A percentile compares a stretch with the other conserved stretches of the same genome.
Conservation (phyloP, 2,113 vertebrate species). For the Dunckerocampus dactyliophorus region DNA sequence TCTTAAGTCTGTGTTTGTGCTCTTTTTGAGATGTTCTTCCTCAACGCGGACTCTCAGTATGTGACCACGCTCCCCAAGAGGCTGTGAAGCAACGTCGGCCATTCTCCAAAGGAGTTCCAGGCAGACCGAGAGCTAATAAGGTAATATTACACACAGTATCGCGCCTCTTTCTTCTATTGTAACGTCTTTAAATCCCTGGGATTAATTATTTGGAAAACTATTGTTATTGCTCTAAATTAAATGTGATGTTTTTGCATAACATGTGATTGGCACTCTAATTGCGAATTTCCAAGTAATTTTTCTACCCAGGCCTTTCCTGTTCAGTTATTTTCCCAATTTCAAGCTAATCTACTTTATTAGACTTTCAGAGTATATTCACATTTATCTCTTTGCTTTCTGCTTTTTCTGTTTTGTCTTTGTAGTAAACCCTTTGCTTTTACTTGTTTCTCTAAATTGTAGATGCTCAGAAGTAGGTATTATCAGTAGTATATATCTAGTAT, state of each 20-base stretch:
- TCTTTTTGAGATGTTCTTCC: slow-evolving; percentile 10
- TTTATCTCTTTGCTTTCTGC: neutral
- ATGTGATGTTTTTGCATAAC: neutral
- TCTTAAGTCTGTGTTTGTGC: neutral
- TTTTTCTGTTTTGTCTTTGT: too few species aligned
- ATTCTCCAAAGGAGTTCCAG: slow-evolving; percentile 34
- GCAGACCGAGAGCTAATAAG: slow-evolving; percentile 57
- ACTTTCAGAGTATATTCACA: neutral
- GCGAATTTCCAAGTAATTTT: slow-evolving; percentile 28
- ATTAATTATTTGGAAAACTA: slow-evolving; percentile 30
- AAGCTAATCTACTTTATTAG: slow-evolving; percentile 4
- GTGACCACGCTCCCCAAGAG: slow-evolving; percentile 35
- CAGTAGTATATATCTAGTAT: too few species aligned
- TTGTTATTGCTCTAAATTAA: neutral
- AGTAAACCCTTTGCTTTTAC: neutral
- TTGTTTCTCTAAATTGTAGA: neutral
- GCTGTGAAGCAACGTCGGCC: slow-evolving; percentile 46
- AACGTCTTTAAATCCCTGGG: slow-evolving; percentile 34
- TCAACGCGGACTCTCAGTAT: slow-evolving; percentile 16
- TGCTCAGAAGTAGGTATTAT: neutral
- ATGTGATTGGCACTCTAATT: neutral
- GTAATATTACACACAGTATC: slow-evolving; percentile 46
- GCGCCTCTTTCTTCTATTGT: slow-evolving; percentile 1
- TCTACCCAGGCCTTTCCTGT: slow-evolving; percentile 30
- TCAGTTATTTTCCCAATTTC: slow-evolving; percentile 14